A percentile compares a stretch with the other conserved stretches of the same genome.
These are phyloP conservation scores for Tauraco erythrolophus DNA, from an alignment of 2,113 vertebrate genomes.

Conservation along the genomic window DNA sequence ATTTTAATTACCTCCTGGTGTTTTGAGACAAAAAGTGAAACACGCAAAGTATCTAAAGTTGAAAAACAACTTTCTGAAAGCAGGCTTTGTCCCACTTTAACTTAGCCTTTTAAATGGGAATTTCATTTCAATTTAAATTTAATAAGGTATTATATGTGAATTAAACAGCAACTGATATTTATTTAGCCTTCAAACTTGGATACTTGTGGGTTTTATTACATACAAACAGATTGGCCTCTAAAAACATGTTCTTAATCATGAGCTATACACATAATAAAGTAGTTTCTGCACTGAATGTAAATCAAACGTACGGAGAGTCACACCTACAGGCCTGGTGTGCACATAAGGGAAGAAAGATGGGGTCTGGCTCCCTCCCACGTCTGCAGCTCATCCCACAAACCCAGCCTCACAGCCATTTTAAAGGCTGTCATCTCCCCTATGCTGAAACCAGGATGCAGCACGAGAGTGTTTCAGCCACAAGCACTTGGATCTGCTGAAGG, in stretches of 20 bases:
- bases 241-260: slow-evolving; percentile 35
- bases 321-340: background rate
- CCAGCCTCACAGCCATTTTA: background rate
- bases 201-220: background rate
- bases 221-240: background rate
- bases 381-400: background rate
- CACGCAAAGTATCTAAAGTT: background rate
- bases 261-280: background rate
- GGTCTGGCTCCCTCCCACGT: accelerated
- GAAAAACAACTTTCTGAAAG: slow-evolving; percentile 42
- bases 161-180: slow-evolving; percentile 26
- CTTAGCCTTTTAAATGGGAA: background rate
- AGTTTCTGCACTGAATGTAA: background rate
- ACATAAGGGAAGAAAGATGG: background rate
- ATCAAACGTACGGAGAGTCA: background rate
- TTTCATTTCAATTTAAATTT: slow-evolving; percentile 40
- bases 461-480: accelerated
- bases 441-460: background rate
- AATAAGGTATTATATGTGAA: slow-evolving; percentile 26
- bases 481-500: background rate
- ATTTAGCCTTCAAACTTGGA: slow-evolving; percentile 23
- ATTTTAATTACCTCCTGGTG: slow-evolving; percentile 55
- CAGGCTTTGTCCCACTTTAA: slow-evolving; percentile 27
- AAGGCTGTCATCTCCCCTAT: background rate
- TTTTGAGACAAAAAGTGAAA: slow-evolving; percentile 50